phyloP scores from a whole-genome alignment of 2,797 vertebrate genomes.

The Enteromius treurensis region DNA sequence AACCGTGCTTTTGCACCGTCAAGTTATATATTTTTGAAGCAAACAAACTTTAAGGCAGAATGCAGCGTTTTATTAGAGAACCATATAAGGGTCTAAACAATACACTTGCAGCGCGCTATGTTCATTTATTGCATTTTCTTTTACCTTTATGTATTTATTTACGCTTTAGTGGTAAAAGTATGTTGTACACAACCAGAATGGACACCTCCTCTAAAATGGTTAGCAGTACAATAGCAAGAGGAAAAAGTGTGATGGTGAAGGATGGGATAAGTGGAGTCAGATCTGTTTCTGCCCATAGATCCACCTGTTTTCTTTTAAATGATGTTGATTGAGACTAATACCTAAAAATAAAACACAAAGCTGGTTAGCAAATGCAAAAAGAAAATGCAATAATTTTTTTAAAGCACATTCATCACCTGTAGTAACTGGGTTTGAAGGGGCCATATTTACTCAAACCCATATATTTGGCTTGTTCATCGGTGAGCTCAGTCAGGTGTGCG shows the following conservation, averaged over 20 bases:
- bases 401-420: conserved; percentile 78
- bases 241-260: neutral
- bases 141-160: neutral
- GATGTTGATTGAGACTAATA: conserved; percentile 23
- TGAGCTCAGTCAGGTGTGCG: conserved; percentile 90
- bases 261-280: neutral
- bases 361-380: neutral
- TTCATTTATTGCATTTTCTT: neutral
- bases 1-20: neutral
- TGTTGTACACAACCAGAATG: neutral
- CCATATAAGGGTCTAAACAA: neutral
- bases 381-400: neutral
- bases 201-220: neutral
- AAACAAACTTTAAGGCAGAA: neutral
- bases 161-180: neutral
- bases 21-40: neutral
- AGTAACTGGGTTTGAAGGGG: conserved; percentile 94
- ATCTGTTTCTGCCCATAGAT: neutral
- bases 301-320: neutral
- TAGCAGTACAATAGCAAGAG: neutral
- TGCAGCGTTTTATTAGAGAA: neutral
- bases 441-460: conserved; percentile 90
- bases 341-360: conserved; percentile 38
- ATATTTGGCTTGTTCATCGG: conserved; percentile 91
- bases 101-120: neutral